Evolutionary conservation across 2,888 invertebrate genomes (phyloP).

Genomic region (Pterostichus niger): DNA sequence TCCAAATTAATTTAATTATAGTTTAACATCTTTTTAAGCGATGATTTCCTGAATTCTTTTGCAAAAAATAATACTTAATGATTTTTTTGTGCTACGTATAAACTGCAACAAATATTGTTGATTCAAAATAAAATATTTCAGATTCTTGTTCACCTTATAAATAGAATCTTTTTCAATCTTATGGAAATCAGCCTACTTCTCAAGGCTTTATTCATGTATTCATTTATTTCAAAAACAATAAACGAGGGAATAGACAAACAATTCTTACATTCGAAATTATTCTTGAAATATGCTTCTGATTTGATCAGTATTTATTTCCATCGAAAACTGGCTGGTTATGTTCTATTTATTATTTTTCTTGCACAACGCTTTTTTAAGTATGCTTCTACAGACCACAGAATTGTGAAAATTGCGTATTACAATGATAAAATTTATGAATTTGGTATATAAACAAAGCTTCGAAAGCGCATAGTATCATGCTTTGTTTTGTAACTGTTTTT

Average conservation of each 20-base stretch:
- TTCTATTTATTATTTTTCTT: conserved; percentile 61
- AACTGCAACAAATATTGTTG: conserved; percentile 1
- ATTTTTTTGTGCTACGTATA: conserved; percentile 7
- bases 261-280: not conserved
- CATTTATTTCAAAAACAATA: conserved; percentile 25
- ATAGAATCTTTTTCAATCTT: conserved; percentile 38
- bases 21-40: not conserved
- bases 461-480: conserved; percentile 58
- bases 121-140: conserved; percentile 24
- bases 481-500: conserved; percentile 60
- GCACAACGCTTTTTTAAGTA: conserved; percentile 41
- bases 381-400: conserved; percentile 53
- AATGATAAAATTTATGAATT: conserved; percentile 61
- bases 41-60: conserved; percentile 25
- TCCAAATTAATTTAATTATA: too few species aligned
- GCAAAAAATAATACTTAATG: not conserved
- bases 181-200: conserved; percentile 19
- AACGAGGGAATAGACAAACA: not conserved
- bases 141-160: conserved; percentile 38
- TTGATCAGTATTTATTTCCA: not conserved
- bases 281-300: not conserved
- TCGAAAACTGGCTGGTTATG: conserved; percentile 37
- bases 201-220: conserved; percentile 24
- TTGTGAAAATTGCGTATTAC: conserved; percentile 60
- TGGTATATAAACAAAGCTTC: conserved; percentile 62